Percentiles rank a stretch among this genome's conserved stretches.
Conservation (phyloP, 1,140 invertebrate species). For the Orius laevigatus region DNA sequence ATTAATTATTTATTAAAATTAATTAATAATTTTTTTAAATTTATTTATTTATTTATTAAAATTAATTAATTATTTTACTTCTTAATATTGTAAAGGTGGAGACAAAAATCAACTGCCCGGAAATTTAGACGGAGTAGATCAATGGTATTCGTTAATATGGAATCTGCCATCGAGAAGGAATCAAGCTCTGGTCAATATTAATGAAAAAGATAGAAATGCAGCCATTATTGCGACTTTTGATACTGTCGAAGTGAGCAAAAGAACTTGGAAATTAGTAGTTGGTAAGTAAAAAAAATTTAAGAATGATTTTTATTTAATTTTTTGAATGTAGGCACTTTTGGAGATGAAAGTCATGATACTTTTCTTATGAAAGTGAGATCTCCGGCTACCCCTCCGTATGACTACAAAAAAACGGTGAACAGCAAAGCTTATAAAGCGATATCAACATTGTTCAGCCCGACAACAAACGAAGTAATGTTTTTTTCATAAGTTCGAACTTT, state of each 20-base stretch:
- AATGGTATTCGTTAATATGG: slow-evolving; percentile 32
- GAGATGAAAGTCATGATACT: slow-evolving; percentile 16
- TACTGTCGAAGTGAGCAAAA: slow-evolving; percentile 21
- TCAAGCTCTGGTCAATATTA: slow-evolving; percentile 30
- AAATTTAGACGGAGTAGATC: slow-evolving; percentile 39
- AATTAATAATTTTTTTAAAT: too few relatives aligned
- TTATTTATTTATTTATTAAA: too few relatives aligned
- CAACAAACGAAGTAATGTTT: slow-evolving; percentile 13
- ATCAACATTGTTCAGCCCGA: slow-evolving; percentile 14
- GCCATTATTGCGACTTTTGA: slow-evolving; percentile 20
- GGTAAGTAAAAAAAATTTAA: slow-evolving; percentile 26
- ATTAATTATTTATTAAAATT: too few relatives aligned
- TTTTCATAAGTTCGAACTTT: not conserved
- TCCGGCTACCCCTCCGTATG: slow-evolving; percentile 17
- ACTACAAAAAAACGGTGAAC: slow-evolving; percentile 15
- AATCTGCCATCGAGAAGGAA: slow-evolving; percentile 29
- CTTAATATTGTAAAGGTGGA: slow-evolving; percentile 26
- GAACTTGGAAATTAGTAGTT: slow-evolving; percentile 32
- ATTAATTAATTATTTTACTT: not conserved
- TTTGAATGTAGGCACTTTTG: slow-evolving; percentile 14
- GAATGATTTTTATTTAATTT: not conserved
- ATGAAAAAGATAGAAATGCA: slow-evolving; percentile 30
- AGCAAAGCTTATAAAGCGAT: slow-evolving; percentile 18
- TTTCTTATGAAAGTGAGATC: slow-evolving; percentile 16
- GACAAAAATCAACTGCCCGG: slow-evolving; percentile 28